A percentile compares a stretch with the other conserved stretches of the same genome.
phyloP scores from a whole-genome alignment of 2,113 vertebrate genomes.

The Nansenia antarctica region DNA sequence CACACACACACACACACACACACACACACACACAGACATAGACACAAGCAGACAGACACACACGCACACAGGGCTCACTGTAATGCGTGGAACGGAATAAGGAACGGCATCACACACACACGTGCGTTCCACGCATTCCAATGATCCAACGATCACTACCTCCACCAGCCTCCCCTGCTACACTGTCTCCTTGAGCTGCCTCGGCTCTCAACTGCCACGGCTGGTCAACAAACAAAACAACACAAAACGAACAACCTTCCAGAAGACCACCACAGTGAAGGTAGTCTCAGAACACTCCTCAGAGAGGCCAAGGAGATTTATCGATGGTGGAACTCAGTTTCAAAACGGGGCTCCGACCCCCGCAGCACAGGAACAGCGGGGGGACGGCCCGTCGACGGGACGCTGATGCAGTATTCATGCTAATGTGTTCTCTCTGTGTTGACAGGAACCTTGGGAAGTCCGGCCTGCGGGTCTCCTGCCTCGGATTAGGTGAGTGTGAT shows the following conservation, averaged over 20 bases:
- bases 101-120: neutral
- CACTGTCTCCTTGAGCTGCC: conserved; percentile 12
- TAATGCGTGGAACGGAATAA: no score
- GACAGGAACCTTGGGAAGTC: conserved; percentile 98
- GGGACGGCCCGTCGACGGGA: neutral
- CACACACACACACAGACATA: no score
- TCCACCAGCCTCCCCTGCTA: conserved; percentile 10
- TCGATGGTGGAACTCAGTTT: neutral
- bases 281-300: no score
- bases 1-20: no score
- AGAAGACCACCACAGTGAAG: neutral
- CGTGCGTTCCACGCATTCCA: no score
- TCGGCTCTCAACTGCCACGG: conserved; percentile 18
- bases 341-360: neutral
- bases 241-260: no score
- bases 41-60: no score
- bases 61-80: no score
- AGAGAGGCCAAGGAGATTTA: neutral
- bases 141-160: no score
- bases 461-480: conserved; percentile 94
- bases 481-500: conserved; percentile 91
- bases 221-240: no score
- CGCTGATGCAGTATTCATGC: neutral
- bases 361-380: neutral
- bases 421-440: conserved; percentile 57